phyloP scores from a whole-genome alignment of 2,113 vertebrate species.

The Laterallus jamaicensis region DNA sequence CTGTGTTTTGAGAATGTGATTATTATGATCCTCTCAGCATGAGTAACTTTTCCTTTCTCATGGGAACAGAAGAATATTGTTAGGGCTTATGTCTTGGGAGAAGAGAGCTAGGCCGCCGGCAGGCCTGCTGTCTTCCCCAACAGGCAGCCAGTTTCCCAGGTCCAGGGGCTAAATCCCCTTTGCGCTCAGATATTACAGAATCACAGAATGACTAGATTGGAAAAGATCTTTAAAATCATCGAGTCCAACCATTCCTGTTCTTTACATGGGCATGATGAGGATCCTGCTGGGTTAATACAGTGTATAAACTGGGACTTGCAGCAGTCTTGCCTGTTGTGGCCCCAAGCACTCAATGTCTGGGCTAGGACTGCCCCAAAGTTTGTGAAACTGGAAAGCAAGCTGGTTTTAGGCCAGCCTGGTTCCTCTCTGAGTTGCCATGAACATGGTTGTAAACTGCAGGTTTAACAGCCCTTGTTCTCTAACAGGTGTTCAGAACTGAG shows the following conservation, averaged over 20 bases:
- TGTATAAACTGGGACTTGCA: not conserved
- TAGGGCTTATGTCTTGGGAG: no score
- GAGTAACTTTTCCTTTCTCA: no score
- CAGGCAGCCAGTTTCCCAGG: not conserved
- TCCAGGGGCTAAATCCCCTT: not conserved
- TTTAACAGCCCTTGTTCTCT: not conserved
- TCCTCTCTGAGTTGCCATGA: not conserved
- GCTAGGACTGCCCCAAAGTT: not conserved
- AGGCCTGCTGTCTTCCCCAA: no score
- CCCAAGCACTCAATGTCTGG: rapidly evolving
- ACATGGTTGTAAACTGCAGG: not conserved
- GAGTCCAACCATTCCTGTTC: no score
- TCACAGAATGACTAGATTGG: no score
- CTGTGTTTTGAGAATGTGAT: no score
- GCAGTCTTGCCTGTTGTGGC: not conserved
- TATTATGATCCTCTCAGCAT: no score
- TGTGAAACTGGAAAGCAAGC: not conserved
- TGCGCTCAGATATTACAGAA: not conserved
- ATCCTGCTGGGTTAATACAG: not conserved
- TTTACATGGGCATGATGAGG: not conserved
- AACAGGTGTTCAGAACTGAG: not conserved
- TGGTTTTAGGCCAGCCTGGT: not conserved
- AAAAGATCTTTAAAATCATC: no score
- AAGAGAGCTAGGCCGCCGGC: no score
- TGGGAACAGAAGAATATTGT: no score